Percentiles rank a stretch among this genome's conserved stretches.
Evolutionary conservation across 1,140 invertebrate genomes (phyloP).

Genomic region (Pachyrhynchus sulphureomaculatus): DNA sequence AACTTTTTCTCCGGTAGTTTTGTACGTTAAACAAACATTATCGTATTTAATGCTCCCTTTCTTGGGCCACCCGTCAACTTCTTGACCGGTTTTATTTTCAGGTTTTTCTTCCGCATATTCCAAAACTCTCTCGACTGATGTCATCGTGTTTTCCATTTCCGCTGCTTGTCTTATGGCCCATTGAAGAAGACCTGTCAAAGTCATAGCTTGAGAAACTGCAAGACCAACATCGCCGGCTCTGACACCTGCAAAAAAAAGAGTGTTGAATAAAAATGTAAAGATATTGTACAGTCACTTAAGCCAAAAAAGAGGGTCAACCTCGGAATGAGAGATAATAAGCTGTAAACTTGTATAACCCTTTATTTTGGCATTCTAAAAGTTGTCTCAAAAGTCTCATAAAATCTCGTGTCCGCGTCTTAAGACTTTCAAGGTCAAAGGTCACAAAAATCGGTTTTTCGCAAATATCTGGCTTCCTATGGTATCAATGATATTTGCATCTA

Average conservation of each 20-base stretch:
- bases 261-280: neutral
- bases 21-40: slow-evolving; percentile 67
- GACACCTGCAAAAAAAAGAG: slow-evolving; percentile 44
- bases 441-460: too few species aligned
- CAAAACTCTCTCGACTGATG: slow-evolving; percentile 73
- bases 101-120: slow-evolving; percentile 59
- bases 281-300: too few species aligned
- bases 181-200: slow-evolving; percentile 53
- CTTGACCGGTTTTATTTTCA: slow-evolving; percentile 52
- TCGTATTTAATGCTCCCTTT: slow-evolving; percentile 51
- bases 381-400: too few species aligned
- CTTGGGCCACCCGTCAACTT: slow-evolving; percentile 21
- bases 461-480: too few species aligned
- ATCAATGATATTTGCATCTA: too few species aligned
- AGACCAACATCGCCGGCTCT: slow-evolving; percentile 60
- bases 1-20: slow-evolving; percentile 61
- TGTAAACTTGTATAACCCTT: too few species aligned
- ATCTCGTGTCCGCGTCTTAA: too few species aligned
- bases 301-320: too few species aligned
- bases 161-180: slow-evolving; percentile 64
- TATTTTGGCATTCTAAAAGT: too few species aligned
- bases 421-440: too few species aligned
- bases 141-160: slow-evolving; percentile 75
- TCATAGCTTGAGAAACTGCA: slow-evolving; percentile 56
- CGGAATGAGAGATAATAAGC: too few species aligned